Conservation (phyloP, 1,140 invertebrate species). For the Pseudomyrmex pallidus region DNA sequence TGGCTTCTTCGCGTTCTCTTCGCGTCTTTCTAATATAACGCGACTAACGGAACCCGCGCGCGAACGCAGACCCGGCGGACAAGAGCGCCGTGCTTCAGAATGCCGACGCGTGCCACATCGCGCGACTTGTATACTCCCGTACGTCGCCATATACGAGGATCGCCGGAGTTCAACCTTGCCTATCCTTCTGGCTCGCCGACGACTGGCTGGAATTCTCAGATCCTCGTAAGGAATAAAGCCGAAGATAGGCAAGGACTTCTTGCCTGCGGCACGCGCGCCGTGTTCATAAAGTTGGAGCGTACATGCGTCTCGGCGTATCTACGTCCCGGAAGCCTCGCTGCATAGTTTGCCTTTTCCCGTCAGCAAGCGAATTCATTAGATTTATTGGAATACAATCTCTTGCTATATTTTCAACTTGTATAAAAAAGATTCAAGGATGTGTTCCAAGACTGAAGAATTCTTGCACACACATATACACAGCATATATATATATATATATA, state of each 20-base stretch:
- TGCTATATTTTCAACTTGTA: too few species aligned
- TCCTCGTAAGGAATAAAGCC: slow-evolving; percentile 22
- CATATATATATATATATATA: background rate
- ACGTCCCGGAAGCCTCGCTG: slow-evolving; percentile 5
- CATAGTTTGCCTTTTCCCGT: background rate
- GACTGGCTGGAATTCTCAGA: slow-evolving; percentile 30
- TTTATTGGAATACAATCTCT: too few species aligned
- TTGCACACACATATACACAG: too few species aligned
- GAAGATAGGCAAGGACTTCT: slow-evolving; percentile 11
- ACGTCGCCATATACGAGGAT: slow-evolving; percentile 73
- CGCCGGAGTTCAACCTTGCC: slow-evolving; percentile 22
- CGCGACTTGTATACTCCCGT: slow-evolving; percentile 69
- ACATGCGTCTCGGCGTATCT: background rate
- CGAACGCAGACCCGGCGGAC: slow-evolving; percentile 75
- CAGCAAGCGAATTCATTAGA: background rate
- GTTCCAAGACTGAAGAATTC: background rate
- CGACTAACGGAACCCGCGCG: slow-evolving; percentile 72
- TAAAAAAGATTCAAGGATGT: too few species aligned
- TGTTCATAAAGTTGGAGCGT: slow-evolving; percentile 14
- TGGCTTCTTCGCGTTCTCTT: background rate
- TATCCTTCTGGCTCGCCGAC: slow-evolving; percentile 43
- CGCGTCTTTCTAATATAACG: slow-evolving; percentile 50
- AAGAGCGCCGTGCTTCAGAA: slow-evolving; percentile 72
- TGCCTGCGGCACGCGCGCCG: slow-evolving; percentile 31
- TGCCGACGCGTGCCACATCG: slow-evolving; percentile 77